Evolutionary conservation across 2,888 invertebrate genomes (phyloP).

Genomic region (Pomacea canaliculata): DNA sequence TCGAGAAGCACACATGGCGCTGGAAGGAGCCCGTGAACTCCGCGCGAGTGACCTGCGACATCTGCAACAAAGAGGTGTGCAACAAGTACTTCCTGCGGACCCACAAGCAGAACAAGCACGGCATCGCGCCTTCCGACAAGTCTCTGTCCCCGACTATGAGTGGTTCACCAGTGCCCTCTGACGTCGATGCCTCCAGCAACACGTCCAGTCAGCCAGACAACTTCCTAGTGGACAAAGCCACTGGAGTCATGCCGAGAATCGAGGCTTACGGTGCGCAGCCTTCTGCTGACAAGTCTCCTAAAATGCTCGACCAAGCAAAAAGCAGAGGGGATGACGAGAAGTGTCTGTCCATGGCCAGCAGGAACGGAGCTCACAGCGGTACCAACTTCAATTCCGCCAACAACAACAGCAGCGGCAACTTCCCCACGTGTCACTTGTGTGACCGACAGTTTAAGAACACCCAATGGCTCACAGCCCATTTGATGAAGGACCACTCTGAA

Average conservation of each 20-base stretch:
- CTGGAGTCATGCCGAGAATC: constrained; percentile 2
- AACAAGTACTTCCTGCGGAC: constrained; percentile 70
- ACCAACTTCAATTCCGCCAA: constrained; percentile 37
- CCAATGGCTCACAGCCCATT: constrained; percentile 57
- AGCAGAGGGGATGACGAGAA: constrained; percentile 28
- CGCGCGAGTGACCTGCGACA: constrained; percentile 65
- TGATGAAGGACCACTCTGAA: constrained; percentile 58
- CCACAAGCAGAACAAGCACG: constrained; percentile 69
- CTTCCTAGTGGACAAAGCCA: constrained; percentile 25
- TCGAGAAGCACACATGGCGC: constrained; percentile 53
- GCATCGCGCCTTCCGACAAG: constrained; percentile 60
- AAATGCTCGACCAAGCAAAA: constrained; percentile 20
- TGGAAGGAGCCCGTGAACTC: constrained; percentile 67
- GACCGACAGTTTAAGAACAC: constrained; percentile 55
- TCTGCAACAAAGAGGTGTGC: constrained; percentile 70
- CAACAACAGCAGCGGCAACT: constrained; percentile 43
- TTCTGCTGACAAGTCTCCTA: constrained; percentile 24
- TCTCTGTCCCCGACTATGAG: constrained; percentile 48
- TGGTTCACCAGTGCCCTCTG: constrained; percentile 54
- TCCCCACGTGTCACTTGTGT: constrained; percentile 57
- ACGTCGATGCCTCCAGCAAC: constrained; percentile 57
- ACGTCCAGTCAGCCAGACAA: constrained; percentile 55
- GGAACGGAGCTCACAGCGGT: constrained; percentile 33
- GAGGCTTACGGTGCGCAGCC: constrained; percentile 32
- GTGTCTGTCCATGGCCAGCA: constrained; percentile 6